Evolutionary conservation across 1,140 invertebrate species (phyloP), one percentile per base, ranked within the genome.

Genomic region (Drosophila insularis): DNA sequence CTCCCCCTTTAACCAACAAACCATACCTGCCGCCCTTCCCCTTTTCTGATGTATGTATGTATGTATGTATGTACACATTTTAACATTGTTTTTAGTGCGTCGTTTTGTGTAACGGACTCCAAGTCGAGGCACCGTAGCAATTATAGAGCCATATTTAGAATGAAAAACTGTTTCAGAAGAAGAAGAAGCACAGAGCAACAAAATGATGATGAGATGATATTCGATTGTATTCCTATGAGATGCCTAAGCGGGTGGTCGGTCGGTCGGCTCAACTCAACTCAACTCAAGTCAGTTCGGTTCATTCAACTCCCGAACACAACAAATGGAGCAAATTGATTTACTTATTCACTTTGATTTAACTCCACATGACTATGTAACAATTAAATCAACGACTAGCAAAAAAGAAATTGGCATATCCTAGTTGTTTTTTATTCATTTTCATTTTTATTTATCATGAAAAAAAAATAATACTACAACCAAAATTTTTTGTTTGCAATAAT

Each of bases 261-360:
- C 32, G 31, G 31, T 56, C 27, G 54, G 10, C 32, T n/a, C 39
- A 3, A 14, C 8, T 43, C 40, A 17, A 27, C 27, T 31, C 27
- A 31, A 5, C 5, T 31, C 27, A 5, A 5, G 46, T 0, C 32
- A 6, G 13, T 3, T 56, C 27, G 67, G 81, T 84, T 85, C 77
- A 68, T 85, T 85, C 70, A 85, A 85, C 81, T 68, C 32, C 46
- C 8, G 35, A 17, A 43, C 66, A 43, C 66, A 43, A 37, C 5
- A 61, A 65, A 67, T 54, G 56, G 32, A 70, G 60, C 53, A 61
- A 66, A 54, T 43, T 19, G n/a, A 21, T 71, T 68, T 10, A 35
- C 32, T 76, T 76, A 68, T 81, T 82, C 76, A 76, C 73, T 79
- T 76, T 67, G 69, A 84, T 79, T 77, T 77, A 23, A 37, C 43